Percentiles rank a stretch among this genome's conserved stretches.
Evolutionary conservation across 2,113 vertebrate species (phyloP).

Genomic region (Campylomormyrus tamandua): DNA sequence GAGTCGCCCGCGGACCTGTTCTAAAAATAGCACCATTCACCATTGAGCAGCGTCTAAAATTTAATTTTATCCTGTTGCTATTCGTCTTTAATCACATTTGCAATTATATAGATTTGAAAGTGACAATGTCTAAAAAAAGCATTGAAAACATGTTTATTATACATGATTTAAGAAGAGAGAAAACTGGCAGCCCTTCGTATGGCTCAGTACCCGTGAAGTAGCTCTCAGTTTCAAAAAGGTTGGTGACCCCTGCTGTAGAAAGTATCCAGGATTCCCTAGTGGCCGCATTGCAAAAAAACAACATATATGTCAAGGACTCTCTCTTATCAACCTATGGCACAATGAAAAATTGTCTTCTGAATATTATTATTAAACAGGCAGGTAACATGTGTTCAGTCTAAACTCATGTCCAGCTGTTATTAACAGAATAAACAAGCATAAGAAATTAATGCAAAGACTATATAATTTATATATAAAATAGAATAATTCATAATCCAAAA

Average conservation of each 20-base stretch:
- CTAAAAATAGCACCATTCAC: too few species aligned
- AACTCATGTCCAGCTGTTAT: slow-evolving; percentile 20
- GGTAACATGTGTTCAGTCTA: slow-evolving; percentile 31
- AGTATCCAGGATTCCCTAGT: not conserved
- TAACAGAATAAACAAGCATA: not conserved
- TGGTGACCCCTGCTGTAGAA: not conserved
- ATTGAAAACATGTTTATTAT: too few species aligned
- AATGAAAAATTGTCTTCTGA: slow-evolving; percentile 30
- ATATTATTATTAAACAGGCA: slow-evolving; percentile 32
- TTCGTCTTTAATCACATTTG: too few species aligned
- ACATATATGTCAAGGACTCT: not conserved
- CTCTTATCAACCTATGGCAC: slow-evolving; percentile 18
- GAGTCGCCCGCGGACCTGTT: too few species aligned
- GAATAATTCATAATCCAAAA: not conserved
- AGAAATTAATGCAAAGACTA: not conserved
- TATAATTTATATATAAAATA: not conserved
- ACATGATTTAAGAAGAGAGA: too few species aligned
- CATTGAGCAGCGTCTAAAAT: too few species aligned
- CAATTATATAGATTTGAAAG: too few species aligned
- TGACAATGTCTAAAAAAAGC: too few species aligned
- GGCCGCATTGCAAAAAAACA: not conserved
- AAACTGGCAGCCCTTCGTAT: too few species aligned
- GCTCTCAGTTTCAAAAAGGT: too few species aligned
- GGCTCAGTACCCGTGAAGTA: too few species aligned
- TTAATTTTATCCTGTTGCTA: too few species aligned